Conservation (phyloP, 2,113 vertebrate species). For the Prietella phreatophila region DNA sequence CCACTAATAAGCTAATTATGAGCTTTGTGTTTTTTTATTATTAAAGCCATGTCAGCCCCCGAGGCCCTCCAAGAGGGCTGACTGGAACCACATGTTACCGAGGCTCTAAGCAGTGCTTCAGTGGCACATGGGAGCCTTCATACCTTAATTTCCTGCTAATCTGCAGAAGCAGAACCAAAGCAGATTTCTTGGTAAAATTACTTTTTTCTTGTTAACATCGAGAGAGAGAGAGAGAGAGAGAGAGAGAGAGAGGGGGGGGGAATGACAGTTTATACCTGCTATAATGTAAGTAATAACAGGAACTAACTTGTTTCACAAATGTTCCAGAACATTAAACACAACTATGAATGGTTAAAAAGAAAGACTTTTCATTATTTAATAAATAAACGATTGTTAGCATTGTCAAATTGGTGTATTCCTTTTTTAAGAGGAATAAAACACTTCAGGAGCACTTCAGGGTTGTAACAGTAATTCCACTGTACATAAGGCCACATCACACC, state of each 20-base stretch:
- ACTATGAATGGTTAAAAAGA: not conserved
- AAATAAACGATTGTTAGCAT: not conserved
- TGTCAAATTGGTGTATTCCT: not conserved
- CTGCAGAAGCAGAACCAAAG: constrained; percentile 50
- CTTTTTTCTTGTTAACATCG: not conserved
- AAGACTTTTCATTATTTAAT: not conserved
- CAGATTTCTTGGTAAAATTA: constrained; percentile 39
- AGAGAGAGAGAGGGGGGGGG: not conserved
- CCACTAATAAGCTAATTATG: constrained; percentile 74
- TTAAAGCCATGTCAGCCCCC: constrained; percentile 62
- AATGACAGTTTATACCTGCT: not conserved
- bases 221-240: not conserved
- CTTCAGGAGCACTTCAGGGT: not conserved
- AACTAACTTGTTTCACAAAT: not conserved
- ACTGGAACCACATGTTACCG: not conserved
- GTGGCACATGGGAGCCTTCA: constrained; percentile 43
- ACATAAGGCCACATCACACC: not conserved
- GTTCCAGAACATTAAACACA: not conserved
- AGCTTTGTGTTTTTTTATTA: constrained; percentile 66
- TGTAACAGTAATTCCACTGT: not conserved
- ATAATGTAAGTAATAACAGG: too few species aligned
- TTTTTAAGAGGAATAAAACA: not conserved
- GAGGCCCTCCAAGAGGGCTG: constrained; percentile 54
- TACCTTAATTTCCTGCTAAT: constrained; percentile 62
- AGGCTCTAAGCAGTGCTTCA: not conserved